A percentile compares a stretch with the other conserved stretches of the same genome.
phyloP scores from a whole-genome alignment of 2,113 vertebrate species.

The Raja brachyura region DNA sequence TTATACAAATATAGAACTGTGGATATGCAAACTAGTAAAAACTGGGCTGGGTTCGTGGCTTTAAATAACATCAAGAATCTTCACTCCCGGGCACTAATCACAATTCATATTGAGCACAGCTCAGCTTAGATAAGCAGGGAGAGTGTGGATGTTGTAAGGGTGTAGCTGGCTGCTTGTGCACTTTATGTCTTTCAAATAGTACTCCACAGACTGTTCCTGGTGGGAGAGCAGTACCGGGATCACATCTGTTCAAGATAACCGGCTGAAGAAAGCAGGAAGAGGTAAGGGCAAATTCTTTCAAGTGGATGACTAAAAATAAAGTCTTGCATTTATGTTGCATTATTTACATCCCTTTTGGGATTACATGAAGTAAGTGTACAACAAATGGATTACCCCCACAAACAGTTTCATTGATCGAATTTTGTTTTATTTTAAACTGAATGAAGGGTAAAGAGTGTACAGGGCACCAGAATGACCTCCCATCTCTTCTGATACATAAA shows the following conservation, averaged over 20 bases:
- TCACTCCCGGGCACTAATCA: not conserved
- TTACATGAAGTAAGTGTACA: no score
- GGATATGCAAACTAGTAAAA: not conserved
- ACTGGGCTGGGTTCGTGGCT: not conserved
- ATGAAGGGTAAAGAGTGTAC: no score
- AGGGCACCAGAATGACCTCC: no score
- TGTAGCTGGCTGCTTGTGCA: not conserved
- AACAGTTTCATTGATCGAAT: no score
- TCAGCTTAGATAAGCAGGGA: not conserved
- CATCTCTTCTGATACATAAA: no score
- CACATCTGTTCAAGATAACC: not conserved
- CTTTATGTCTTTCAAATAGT: not conserved
- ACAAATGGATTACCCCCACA: no score
- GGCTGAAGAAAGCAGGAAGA: not conserved
- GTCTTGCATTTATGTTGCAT: no score
- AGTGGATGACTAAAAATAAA: not conserved
- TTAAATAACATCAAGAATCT: not conserved
- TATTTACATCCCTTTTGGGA: no score
- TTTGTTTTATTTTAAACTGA: no score
- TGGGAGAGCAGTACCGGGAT: not conserved
- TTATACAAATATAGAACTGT: conserved; percentile 15
- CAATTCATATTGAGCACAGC: not conserved
- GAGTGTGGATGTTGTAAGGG: not conserved
- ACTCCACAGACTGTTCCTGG: not conserved
- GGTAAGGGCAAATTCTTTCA: not conserved